Percentiles rank a stretch among this genome's conserved stretches.
phyloP scores from a whole-genome alignment of 2,888 invertebrate species.

The Sphecodes monilicornis region DNA sequence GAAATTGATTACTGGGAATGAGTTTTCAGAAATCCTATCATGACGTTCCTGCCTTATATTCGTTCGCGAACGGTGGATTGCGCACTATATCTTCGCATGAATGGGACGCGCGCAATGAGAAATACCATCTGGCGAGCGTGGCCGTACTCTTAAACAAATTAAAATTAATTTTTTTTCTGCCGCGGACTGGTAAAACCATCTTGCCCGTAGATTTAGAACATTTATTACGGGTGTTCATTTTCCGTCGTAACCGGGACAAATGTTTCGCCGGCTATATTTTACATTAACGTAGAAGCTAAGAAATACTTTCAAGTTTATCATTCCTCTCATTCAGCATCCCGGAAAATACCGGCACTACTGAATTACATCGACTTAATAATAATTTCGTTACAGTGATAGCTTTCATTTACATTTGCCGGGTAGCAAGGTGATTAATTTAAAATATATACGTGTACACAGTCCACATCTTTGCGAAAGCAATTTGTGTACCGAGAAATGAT shows the following conservation, averaged over 20 bases:
- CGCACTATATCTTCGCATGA: conserved; percentile 2
- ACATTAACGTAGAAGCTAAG: conserved; percentile 13
- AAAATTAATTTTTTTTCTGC: conserved; percentile 41
- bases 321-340: background rate
- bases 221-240: conserved; percentile 42
- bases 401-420: conserved; percentile 9
- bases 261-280: conserved; percentile 18
- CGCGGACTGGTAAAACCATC: background rate
- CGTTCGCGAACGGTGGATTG: background rate
- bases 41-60: conserved; percentile 17
- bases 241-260: conserved; percentile 32
- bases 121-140: conserved; percentile 1
- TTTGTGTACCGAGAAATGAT: background rate
- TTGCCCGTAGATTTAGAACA: background rate
- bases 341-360: background rate
- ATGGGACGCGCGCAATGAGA: background rate
- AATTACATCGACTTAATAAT: background rate
- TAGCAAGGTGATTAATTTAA: conserved; percentile 4
- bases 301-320: conserved; percentile 30
- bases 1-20: conserved; percentile 51
- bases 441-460: background rate
- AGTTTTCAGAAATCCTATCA: conserved; percentile 24
- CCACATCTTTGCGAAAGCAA: background rate
- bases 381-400: conserved; percentile 5
- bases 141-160: conserved; percentile 43